Percentiles rank a stretch among this genome's conserved stretches.
Evolutionary conservation across 1,140 invertebrate genomes (phyloP).

Genomic region (Drosophila prosaltans): DNA sequence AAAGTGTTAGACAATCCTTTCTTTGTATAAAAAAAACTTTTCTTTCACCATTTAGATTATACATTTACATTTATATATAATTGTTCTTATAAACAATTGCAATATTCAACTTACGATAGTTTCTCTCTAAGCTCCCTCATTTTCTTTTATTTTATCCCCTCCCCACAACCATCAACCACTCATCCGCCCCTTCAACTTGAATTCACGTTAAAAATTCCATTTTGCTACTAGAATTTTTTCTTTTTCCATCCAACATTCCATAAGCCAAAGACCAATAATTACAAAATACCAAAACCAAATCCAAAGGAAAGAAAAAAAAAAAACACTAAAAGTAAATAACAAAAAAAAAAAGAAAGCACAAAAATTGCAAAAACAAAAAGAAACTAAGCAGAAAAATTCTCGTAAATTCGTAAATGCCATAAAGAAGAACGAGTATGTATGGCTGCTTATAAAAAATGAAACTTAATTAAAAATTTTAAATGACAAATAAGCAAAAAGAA

Average conservation of each 20-base stretch:
- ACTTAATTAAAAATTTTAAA: slow-evolving; percentile 10
- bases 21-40: no score
- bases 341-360: neutral
- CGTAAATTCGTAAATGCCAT: neutral
- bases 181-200: neutral
- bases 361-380: neutral
- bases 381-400: neutral
- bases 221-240: slow-evolving; percentile 25
- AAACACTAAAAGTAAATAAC: neutral
- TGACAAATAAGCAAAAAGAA: neutral
- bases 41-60: no score
- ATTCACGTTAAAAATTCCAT: slow-evolving; percentile 52
- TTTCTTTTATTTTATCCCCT: no score
- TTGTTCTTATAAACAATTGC: no score
- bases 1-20: no score
- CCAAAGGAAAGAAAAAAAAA: neutral
- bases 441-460: no score
- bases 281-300: slow-evolving; percentile 51
- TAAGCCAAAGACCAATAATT: slow-evolving; percentile 50
- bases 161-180: neutral
- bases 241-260: slow-evolving; percentile 33
- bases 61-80: no score
- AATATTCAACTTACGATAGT: no score
- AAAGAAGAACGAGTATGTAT: no score
- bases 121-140: no score